Base-by-base conservation (phyloP, 2,888 invertebrate species). In the Nomada ruficornis region DNA sequence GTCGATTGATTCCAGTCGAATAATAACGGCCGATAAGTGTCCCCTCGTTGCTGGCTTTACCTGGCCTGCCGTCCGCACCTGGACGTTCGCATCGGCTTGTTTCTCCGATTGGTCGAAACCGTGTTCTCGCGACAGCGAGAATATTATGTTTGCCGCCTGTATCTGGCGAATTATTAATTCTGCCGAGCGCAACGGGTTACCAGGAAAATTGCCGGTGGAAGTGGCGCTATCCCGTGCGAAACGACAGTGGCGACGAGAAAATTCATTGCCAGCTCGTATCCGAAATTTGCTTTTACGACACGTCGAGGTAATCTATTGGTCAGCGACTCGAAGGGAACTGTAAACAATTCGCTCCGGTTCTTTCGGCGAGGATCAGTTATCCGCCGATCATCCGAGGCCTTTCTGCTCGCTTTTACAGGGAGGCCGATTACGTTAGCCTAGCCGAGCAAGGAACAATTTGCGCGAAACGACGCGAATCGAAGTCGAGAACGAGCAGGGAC, bases 81-180 rank as follows among this genome's bases (percentile, higher is more conserved):
- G 91, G 84, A 84, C 72, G 60, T 91, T 91, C 91, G 86, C 91
- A 90, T 83, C 80, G 84, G 80, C 78, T 85, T 83, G 85, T 86
- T 87, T 83, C 80, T 87, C 82, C 85, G 69, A 88, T 85, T 85
- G 90, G 76, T 71, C 79, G 85, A 65, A 78, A 73, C 62, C 57
- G 59, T 62, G 71, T 84, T 85, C 59, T 73, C 78, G 71, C 71
- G 60, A 63, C 68, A 54, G 20, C 69, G 42, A 23, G 76, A 59
- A 85, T 89, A 89, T 89, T 87, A 86, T 85, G 84, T 90, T 85
- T 89, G 83, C 86, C 52, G 62, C 72, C 76, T 82, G 78, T 85
- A 82, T 62, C 67, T 59, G 60, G 15, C 18, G 50, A 42, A 44
- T 60, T 63, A 70, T 70, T 60, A 59, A 70, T 70, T 60, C 47